A percentile compares a stretch with the other conserved stretches of the same genome.
Conservation (phyloP, 2,888 invertebrate genomes). For the Halictus quadricinctus region DNA sequence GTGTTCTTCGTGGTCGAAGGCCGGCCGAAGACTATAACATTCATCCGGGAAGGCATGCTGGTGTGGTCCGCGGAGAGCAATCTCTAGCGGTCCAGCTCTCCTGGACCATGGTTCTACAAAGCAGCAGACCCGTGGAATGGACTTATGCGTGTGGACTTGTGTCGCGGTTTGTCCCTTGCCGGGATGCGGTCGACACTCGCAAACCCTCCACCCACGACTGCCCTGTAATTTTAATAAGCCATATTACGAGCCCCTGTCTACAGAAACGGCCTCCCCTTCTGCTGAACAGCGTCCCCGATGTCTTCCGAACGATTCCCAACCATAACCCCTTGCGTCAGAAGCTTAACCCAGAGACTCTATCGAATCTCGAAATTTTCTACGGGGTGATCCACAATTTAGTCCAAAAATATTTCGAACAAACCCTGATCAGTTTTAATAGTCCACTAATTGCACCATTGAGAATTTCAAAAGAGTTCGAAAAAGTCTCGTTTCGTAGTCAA, state of each 20-base stretch:
- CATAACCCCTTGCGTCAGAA: not conserved
- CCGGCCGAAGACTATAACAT: slow-evolving; percentile 78
- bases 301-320: slow-evolving; percentile 8
- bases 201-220: slow-evolving; percentile 64
- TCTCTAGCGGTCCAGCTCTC: slow-evolving; percentile 78
- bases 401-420: not conserved
- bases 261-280: slow-evolving; percentile 70
- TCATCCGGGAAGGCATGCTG: slow-evolving; percentile 75
- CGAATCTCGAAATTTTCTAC: not conserved
- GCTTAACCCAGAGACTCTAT: not conserved
- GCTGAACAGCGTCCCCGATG: not conserved
- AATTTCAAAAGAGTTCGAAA: not conserved
- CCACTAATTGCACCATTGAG: not conserved
- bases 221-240: slow-evolving; percentile 82
- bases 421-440: not conserved
- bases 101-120: slow-evolving; percentile 70
- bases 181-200: slow-evolving; percentile 75
- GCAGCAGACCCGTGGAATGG: slow-evolving; percentile 64
- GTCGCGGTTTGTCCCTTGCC: slow-evolving; percentile 79
- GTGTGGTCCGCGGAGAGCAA: slow-evolving; percentile 74
- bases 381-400: too few species aligned
- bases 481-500: not conserved
- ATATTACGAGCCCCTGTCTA: slow-evolving; percentile 75
- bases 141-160: slow-evolving; percentile 46
- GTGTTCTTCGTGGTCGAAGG: slow-evolving; percentile 68